These are phyloP conservation scores for Drosophila falleni DNA, from an alignment of 2,888 invertebrate genomes.

Conservation along the genomic window DNA sequence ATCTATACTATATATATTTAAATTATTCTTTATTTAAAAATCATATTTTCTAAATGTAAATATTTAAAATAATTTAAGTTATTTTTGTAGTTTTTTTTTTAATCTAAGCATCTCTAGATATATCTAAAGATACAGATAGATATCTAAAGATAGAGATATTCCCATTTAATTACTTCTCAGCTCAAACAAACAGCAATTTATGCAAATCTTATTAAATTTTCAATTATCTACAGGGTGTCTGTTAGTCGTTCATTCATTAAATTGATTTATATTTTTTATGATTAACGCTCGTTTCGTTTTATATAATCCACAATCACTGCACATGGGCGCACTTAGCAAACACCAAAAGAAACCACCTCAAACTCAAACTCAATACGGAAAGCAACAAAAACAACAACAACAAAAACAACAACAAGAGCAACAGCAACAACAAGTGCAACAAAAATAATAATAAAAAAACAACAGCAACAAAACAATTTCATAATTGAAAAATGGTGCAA, in stretches of 20 bases:
- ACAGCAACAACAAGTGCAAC: slow-evolving; percentile 50
- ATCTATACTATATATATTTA: no score
- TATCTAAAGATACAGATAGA: no score
- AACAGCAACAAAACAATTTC: slow-evolving; percentile 58
- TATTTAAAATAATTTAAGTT: no score
- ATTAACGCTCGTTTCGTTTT: slow-evolving; percentile 75
- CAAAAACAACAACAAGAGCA: slow-evolving; percentile 21
- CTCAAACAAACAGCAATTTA: neutral
- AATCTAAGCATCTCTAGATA: no score
- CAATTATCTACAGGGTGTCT: slow-evolving; percentile 6
- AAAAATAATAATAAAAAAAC: slow-evolving; percentile 57
- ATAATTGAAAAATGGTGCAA: slow-evolving; percentile 28
- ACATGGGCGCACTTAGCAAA: slow-evolving; percentile 51
- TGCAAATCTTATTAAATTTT: no score
- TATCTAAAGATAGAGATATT: no score
- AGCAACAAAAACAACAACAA: slow-evolving; percentile 41
- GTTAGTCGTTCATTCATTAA: neutral
- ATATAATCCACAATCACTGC: slow-evolving; percentile 72
- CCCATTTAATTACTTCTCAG: neutral
- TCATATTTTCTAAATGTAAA: no score
- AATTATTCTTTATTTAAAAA: no score
- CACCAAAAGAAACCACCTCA: slow-evolving; percentile 8
- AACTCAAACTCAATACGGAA: slow-evolving; percentile 8
- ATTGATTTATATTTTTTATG: slow-evolving; percentile 59
- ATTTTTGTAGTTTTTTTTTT: no score